Evolutionary conservation across 2,797 vertebrate species (phyloP).

Genomic region (Sebastes miniatus): DNA sequence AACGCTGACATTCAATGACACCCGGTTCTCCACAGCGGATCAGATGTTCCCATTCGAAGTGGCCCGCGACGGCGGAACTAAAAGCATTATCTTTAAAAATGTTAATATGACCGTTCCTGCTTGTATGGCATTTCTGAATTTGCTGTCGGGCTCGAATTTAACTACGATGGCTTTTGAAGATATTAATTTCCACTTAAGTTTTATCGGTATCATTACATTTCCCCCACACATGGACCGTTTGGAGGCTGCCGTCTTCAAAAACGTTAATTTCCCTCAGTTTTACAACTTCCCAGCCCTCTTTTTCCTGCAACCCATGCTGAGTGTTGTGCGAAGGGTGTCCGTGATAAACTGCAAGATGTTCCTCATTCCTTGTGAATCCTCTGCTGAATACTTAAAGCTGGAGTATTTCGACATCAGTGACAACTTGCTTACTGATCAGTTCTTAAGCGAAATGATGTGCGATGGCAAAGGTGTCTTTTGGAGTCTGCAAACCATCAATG

Average conservation of each 20-base stretch:
- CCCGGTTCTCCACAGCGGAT: fast-evolving
- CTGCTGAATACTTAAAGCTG: conserved; percentile 42
- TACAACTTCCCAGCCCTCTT: conserved; percentile 64
- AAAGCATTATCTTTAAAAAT: conserved; percentile 64
- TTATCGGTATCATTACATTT: fast-evolving
- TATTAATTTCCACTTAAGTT: conserved; percentile 49
- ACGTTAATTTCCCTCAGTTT: conserved; percentile 50
- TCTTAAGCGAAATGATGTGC: conserved; percentile 72
- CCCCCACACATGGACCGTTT: conserved; percentile 22
- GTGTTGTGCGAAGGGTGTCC: conserved; percentile 56
- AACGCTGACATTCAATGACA: conserved; percentile 70
- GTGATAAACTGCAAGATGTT: conserved; percentile 71
- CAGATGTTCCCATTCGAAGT: neutral
- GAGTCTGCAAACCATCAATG: conserved; percentile 73
- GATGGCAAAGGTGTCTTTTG: conserved; percentile 21
- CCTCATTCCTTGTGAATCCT: conserved; percentile 65
- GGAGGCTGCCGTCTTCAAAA: conserved; percentile 42
- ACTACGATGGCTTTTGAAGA: conserved; percentile 58
- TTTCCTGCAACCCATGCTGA: neutral
- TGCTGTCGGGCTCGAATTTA: conserved; percentile 8
- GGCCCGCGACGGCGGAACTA: neutral
- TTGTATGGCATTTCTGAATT: neutral
- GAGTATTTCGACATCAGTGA: conserved; percentile 79
- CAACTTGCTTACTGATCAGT: conserved; percentile 73
- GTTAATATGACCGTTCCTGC: conserved; percentile 27